Percentiles rank a stretch among this genome's conserved stretches.
Conservation (phyloP, 2,113 vertebrate species). For the Phycodurus eques region DNA sequence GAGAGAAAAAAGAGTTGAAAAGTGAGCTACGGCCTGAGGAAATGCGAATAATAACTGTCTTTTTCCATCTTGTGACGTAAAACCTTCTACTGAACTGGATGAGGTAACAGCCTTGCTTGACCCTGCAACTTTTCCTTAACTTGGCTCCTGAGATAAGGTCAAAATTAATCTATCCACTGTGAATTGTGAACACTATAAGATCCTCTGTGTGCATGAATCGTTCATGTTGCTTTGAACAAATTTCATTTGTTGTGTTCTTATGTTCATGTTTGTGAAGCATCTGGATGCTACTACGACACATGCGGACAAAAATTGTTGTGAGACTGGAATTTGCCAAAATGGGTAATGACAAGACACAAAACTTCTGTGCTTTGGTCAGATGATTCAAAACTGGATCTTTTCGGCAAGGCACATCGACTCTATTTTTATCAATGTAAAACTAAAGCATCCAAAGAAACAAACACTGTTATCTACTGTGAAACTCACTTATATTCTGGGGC, state of each 20-base stretch:
- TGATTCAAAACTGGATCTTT: background rate
- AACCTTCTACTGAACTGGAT: slow-evolving; percentile 33
- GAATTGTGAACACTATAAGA: slow-evolving; percentile 12
- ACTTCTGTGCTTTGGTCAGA: background rate
- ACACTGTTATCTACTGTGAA: no score
- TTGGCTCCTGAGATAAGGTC: background rate
- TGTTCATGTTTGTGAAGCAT: background rate
- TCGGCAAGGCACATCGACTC: background rate
- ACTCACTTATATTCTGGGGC: no score
- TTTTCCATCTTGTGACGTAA: slow-evolving; percentile 41
- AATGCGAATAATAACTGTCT: slow-evolving; percentile 54
- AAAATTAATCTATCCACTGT: slow-evolving; percentile 12
- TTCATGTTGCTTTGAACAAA: background rate
- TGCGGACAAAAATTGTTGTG: background rate
- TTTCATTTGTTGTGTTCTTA: background rate
- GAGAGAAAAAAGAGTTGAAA: slow-evolving; percentile 23
- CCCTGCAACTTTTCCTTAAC: slow-evolving; percentile 34
- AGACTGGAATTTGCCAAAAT: background rate
- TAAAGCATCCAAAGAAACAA: background rate
- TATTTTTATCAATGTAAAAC: background rate
- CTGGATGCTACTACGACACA: slow-evolving; percentile 5
- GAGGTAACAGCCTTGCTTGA: slow-evolving; percentile 30
- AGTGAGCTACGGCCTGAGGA: slow-evolving; percentile 47
- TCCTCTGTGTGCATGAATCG: background rate
- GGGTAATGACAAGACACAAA: background rate